These are phyloP conservation scores for Trematocara zebra DNA, from an alignment of 2,113 vertebrate species.

Conservation along the genomic window DNA sequence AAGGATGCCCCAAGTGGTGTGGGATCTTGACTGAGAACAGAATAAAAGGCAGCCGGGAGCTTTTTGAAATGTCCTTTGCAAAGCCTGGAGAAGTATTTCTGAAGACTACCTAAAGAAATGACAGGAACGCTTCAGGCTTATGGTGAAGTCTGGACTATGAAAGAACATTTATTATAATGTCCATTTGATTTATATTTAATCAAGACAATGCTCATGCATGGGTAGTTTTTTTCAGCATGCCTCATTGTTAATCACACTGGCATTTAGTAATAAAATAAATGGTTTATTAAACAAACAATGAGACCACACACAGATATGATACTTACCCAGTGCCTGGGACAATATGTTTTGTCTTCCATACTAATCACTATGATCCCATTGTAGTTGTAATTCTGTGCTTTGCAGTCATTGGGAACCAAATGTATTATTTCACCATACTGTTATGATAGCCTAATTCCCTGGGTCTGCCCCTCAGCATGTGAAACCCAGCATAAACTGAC, in stretches of 20 bases:
- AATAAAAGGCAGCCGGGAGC: rapidly evolving
- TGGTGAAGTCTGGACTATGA: not conserved
- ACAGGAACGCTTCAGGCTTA: not conserved
- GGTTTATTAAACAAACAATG: not conserved
- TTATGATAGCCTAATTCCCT: conserved; percentile 42
- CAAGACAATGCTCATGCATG: not conserved
- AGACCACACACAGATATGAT: conserved; percentile 33
- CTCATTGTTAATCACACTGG: not conserved
- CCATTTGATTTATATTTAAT: not conserved
- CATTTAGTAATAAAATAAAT: not conserved
- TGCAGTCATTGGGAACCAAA: conserved; percentile 31
- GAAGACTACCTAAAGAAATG: not conserved
- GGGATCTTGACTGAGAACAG: not conserved
- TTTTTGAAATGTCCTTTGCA: not conserved
- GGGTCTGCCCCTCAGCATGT: not conserved
- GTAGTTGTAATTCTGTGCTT: conserved; percentile 8
- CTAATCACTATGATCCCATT: conserved; percentile 15
- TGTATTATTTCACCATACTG: conserved; percentile 31
- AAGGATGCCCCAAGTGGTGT: not conserved
- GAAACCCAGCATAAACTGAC: conserved; percentile 17
- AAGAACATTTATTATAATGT: not conserved
- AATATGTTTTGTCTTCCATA: conserved; percentile 15
- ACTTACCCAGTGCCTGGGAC: not conserved
- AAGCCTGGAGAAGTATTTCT: not conserved
- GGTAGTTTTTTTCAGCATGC: not conserved